Percentiles rank a stretch among this genome's conserved stretches.
Evolutionary conservation across 2,113 vertebrate species (phyloP).

Genomic region (Neogobius melanostomus): DNA sequence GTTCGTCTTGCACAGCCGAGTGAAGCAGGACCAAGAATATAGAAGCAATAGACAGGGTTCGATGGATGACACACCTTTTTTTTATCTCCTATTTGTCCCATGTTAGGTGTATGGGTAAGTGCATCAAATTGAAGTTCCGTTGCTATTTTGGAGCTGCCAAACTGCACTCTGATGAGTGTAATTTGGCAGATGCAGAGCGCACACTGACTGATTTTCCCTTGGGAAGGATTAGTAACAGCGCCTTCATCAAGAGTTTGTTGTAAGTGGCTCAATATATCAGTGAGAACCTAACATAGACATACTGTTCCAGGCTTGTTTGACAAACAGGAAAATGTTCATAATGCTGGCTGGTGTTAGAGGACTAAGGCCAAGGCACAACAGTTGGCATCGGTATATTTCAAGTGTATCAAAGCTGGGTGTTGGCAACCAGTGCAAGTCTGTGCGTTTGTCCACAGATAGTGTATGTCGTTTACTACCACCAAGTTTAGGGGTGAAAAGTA

Average conservation of each 20-base stretch:
- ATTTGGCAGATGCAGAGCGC: constrained; percentile 32
- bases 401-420: neutral
- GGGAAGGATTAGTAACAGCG: constrained; percentile 16
- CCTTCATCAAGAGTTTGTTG: constrained; percentile 23
- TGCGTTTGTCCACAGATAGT: too few species aligned
- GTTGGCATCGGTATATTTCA: neutral
- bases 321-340: constrained; percentile 15
- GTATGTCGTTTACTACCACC: too few species aligned
- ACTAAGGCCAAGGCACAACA: neutral
- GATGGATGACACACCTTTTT: constrained; percentile 26
- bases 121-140: constrained; percentile 9
- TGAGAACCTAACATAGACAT: constrained; percentile 30
- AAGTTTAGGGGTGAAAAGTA: too few species aligned
- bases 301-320: neutral
- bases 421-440: neutral
- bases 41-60: constrained; percentile 48
- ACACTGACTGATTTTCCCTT: constrained; percentile 35
- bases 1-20: constrained; percentile 47
- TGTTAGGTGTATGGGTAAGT: constrained; percentile 15
- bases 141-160: constrained; percentile 17
- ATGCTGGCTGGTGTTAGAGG: neutral
- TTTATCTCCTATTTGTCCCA: constrained; percentile 19
- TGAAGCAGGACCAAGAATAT: constrained; percentile 30
- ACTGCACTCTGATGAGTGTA: constrained; percentile 26
- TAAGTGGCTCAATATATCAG: constrained; percentile 20